These are phyloP conservation scores for Tachina fera DNA, from an alignment of 2,888 invertebrate species.

Conservation along the genomic window DNA sequence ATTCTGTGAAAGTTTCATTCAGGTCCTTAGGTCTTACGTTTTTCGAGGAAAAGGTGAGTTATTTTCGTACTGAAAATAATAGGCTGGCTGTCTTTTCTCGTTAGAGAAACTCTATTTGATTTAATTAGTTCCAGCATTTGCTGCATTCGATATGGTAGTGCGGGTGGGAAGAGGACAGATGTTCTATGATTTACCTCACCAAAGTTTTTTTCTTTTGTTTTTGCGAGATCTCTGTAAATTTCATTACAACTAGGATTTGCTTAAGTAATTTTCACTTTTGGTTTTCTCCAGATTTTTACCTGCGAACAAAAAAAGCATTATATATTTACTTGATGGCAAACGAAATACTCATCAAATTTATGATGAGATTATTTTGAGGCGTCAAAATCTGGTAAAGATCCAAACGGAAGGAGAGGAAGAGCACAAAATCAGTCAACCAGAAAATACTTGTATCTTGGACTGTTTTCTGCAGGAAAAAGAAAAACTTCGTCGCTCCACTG, in stretches of 20 bases:
- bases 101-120: too few relatives aligned
- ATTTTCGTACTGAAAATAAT: too few relatives aligned
- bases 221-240: background rate
- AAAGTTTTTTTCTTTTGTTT: background rate
- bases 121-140: too few relatives aligned
- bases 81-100: too few relatives aligned
- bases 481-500: slow-evolving; percentile 78
- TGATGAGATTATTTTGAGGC: slow-evolving; percentile 85
- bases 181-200: background rate
- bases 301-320: slow-evolving; percentile 86
- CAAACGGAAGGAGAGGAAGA: slow-evolving; percentile 69
- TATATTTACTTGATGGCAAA: slow-evolving; percentile 88
- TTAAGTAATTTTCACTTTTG: background rate
- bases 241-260: too few relatives aligned
- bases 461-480: slow-evolving; percentile 86
- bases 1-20: too few relatives aligned
- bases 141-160: too few relatives aligned
- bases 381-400: slow-evolving; percentile 2
- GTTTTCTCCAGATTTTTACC: slow-evolving; percentile 81
- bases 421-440: background rate
- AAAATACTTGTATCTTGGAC: slow-evolving; percentile 84
- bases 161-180: too few relatives aligned
- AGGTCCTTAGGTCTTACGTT: too few relatives aligned
- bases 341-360: slow-evolving; percentile 89
- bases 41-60: too few relatives aligned